Base-by-base conservation (phyloP, 2,888 invertebrate genomes). In the Sesia apiformis region DNA sequence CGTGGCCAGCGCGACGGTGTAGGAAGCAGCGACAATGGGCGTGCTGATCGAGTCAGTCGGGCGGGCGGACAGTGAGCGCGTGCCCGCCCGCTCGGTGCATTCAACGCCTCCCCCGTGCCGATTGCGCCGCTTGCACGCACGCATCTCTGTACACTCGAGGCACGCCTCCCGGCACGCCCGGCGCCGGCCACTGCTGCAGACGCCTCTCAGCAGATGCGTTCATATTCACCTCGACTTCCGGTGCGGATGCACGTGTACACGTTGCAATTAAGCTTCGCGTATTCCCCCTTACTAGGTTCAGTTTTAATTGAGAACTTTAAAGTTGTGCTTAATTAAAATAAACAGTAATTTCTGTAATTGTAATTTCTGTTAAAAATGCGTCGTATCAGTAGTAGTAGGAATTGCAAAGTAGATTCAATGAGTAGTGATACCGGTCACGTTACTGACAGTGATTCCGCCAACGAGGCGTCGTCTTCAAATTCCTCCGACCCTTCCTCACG, bases 21-120 rank as follows among this genome's bases (percentile, higher is more conserved):
- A 56, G 53, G 54, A 55, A 53, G 52, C 53, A 41, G 52, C 49
- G 58, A 60, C 66, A 63, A 69, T 63, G 63, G 63, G 72, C 72
- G 74, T 72, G 70, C 65, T 63, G 52, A 39, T 41, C 51, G 43
- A 49, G 39, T 46, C 52, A 49, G 53, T 42, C 46, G 53, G 55
- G 81, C 78, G 76, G 78, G 78, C 70, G 72, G 72, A 60, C 55
- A 68, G 58, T 58, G 58, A 60, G 64, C 63, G 70, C 68, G 68
- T 64, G 62, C 69, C 72, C 75, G 71, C 72, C 74, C 72, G 70
- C 63, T 23, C 23, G 58, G 60, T 23, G 60, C 55, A 58, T 53
- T 66, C 58, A 60, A 61, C 63, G 55, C 57, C 53, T 60, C 23
- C 23, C 23, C 23, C 23, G 23, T 23, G 23, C 23, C 23, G 23